Conservation (phyloP, 2,797 vertebrate genomes). For the Crax fasciolata region DNA sequence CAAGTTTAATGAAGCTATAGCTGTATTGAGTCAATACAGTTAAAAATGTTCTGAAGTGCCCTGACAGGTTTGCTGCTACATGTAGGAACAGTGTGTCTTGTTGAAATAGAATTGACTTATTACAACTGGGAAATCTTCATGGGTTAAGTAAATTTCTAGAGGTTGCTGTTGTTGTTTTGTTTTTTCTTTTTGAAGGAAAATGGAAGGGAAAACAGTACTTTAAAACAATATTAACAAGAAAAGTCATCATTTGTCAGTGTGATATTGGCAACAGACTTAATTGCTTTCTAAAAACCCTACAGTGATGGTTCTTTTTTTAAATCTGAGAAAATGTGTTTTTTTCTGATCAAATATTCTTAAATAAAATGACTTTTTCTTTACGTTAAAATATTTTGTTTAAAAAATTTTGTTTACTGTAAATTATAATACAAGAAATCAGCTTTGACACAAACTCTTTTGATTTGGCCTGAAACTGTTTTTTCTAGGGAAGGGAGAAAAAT, state of each 20-base stretch:
- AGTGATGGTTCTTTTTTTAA: background rate
- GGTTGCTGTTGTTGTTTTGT: too few relatives aligned
- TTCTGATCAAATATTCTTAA: background rate
- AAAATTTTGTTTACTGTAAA: background rate
- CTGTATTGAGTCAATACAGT: background rate
- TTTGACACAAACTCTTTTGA: background rate
- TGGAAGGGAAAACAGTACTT: fast-evolving
- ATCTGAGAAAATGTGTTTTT: background rate
- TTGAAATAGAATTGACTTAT: background rate
- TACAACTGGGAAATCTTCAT: background rate
- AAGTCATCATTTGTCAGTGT: fast-evolving
- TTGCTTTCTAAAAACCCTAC: background rate
- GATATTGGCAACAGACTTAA: background rate
- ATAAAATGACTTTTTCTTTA: background rate
- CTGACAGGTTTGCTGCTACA: background rate
- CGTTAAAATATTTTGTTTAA: background rate
- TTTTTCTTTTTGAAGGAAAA: background rate
- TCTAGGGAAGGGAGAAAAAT: background rate
- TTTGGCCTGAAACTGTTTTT: background rate
- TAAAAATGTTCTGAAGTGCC: background rate
- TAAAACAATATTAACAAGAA: background rate
- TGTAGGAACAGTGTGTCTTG: background rate
- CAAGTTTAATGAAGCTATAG: background rate
- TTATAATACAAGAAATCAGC: background rate
- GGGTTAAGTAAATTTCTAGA: background rate